A percentile compares a stretch with the other conserved stretches of the same genome.
These are phyloP conservation scores for Eupithecia tripunctaria DNA, from an alignment of 2,888 invertebrate genomes.

Conservation along the genomic window DNA sequence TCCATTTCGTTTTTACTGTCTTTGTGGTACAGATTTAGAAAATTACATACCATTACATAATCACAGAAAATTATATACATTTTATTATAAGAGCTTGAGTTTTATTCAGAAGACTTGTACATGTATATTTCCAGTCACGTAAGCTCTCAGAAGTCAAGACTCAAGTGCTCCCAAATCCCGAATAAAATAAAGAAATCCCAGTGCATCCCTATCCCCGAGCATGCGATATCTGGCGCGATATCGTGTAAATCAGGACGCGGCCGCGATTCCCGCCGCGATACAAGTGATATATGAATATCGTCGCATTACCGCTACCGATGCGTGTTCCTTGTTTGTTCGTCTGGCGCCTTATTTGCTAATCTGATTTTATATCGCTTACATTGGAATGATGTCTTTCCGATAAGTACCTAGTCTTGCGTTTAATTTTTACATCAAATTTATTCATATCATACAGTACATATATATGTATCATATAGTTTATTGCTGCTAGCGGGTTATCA, in stretches of 20 bases:
- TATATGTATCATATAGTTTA: no score
- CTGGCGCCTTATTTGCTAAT: conserved; percentile 44
- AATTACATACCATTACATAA: no score
- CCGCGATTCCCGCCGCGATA: conserved; percentile 71
- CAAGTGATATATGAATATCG: conserved; percentile 76
- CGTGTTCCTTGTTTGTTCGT: conserved; percentile 48
- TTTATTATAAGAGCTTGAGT: neutral
- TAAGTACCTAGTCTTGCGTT: neutral
- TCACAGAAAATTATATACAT: neutral
- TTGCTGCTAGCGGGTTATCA: neutral
- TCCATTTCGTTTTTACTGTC: neutral
- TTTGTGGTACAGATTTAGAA: neutral
- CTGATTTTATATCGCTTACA: conserved; percentile 39
- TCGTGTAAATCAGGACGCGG: conserved; percentile 76
- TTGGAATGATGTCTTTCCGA: conserved; percentile 17
- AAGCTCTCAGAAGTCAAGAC: neutral
- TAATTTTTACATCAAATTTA: neutral
- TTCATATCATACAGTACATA: no score
- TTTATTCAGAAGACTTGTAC: neutral
- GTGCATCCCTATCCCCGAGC: conserved; percentile 53
- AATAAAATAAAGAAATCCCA: neutral
- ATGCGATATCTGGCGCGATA: conserved; percentile 61
- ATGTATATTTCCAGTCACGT: conserved; percentile 7
- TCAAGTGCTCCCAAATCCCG: neutral
- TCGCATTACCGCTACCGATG: conserved; percentile 62